phyloP scores from a whole-genome alignment of 2,797 vertebrate species.

The Cyclura pinguis region DNA sequence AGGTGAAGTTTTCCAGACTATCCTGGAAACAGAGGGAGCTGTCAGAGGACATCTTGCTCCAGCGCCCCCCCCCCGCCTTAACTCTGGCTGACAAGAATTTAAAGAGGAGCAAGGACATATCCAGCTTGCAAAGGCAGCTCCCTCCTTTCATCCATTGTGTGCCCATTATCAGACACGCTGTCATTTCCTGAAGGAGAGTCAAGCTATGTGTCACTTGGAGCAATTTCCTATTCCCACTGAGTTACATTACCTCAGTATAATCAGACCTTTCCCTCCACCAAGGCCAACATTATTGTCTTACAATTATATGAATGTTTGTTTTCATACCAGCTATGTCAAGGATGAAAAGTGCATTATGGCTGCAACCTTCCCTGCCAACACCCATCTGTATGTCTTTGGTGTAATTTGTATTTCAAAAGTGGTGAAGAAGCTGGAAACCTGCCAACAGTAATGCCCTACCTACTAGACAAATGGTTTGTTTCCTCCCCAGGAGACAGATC shows the following conservation, averaged over 20 bases:
- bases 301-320: slow-evolving; percentile 52
- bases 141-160: neutral
- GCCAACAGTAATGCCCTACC: slow-evolving; percentile 66
- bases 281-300: slow-evolving; percentile 49
- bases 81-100: neutral
- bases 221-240: slow-evolving; percentile 48
- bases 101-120: neutral
- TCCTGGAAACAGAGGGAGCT: neutral
- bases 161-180: neutral
- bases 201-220: neutral
- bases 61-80: neutral
- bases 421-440: slow-evolving; percentile 54
- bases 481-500: slow-evolving; percentile 75
- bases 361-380: slow-evolving; percentile 16
- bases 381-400: slow-evolving; percentile 29
- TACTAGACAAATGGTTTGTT: slow-evolving; percentile 77
- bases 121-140: neutral
- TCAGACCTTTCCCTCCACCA: slow-evolving; percentile 42
- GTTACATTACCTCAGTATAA: slow-evolving; percentile 35
- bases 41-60: neutral
- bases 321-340: slow-evolving; percentile 34
- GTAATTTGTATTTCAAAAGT: slow-evolving; percentile 52
- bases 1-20: neutral
- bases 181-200: slow-evolving; percentile 38
- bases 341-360: slow-evolving; percentile 19